Conservation (phyloP, 2,888 invertebrate species). For the Blastobasis lacticolella region DNA sequence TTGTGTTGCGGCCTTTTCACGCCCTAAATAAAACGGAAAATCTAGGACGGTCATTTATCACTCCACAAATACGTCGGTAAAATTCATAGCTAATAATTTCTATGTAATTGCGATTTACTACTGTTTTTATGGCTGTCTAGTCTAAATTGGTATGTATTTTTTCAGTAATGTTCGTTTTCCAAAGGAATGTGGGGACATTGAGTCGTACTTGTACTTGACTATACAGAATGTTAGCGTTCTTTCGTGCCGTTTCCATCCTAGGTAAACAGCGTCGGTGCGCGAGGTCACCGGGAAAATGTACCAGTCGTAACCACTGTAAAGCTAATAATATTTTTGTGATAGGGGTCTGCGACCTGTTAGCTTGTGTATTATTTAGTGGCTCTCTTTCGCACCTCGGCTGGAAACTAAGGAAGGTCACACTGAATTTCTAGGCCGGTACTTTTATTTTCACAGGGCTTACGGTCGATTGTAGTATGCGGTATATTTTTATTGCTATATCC, state of each 20-base stretch:
- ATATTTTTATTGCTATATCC: conserved; percentile 11
- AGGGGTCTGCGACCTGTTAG: conserved; percentile 9
- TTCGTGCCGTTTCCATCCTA: neutral
- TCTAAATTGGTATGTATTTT: too few species aligned
- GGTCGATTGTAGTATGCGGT: conserved; percentile 12
- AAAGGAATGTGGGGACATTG: too few species aligned
- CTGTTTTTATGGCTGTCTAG: too few species aligned
- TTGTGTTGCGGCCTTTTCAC: too few species aligned
- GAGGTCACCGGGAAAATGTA: neutral
- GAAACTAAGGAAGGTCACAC: conserved; percentile 14
- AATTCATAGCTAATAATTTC: too few species aligned
- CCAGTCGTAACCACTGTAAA: neutral
- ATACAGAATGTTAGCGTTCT: too few species aligned
- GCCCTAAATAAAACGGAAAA: too few species aligned
- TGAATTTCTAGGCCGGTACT: conserved; percentile 16
- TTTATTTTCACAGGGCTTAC: conserved; percentile 17
- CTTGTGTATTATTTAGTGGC: conserved; percentile 8
- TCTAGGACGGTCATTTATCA: too few species aligned
- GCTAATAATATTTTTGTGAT: neutral
- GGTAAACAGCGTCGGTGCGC: neutral
- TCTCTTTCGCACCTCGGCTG: conserved; percentile 7
- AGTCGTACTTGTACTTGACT: too few species aligned
- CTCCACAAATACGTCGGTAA: too few species aligned
- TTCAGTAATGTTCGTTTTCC: too few species aligned
- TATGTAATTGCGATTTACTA: too few species aligned